Evolutionary conservation across 2,888 invertebrate species (phyloP).

Genomic region (Cerastis rubricosa): DNA sequence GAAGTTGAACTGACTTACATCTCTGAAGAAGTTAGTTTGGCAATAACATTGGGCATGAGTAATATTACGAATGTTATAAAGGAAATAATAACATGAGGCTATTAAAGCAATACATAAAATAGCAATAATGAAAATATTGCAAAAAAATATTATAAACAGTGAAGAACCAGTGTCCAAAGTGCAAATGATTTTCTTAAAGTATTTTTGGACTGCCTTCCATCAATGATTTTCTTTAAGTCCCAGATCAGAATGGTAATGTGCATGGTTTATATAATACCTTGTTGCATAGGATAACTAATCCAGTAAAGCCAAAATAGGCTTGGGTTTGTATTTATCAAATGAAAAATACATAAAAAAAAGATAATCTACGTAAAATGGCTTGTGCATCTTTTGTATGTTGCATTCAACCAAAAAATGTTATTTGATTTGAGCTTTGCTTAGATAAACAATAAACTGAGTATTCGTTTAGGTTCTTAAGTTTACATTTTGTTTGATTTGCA

Average conservation of each 20-base stretch:
- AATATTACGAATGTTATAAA: neutral
- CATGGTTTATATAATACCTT: constrained; percentile 27
- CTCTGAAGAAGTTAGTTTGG: neutral
- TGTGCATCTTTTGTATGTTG: neutral
- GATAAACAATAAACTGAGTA: neutral
- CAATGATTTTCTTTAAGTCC: constrained; percentile 55
- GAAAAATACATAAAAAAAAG: constrained; percentile 18
- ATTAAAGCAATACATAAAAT: constrained; percentile 14
- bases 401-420: neutral
- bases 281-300: neutral
- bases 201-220: constrained; percentile 11
- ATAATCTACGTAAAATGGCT: neutral
- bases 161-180: constrained; percentile 8
- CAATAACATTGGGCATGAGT: constrained; percentile 1
- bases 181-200: neutral
- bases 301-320: neutral
- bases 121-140: constrained; percentile 6
- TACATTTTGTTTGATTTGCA: constrained; percentile 8
- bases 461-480: neutral
- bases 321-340: too few relatives aligned
- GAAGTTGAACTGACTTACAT: neutral
- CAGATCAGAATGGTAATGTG: constrained; percentile 54
- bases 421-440: neutral
- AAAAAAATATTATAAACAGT: neutral
- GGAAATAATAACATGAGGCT: neutral